Base-by-base conservation (phyloP, 2,113 vertebrate species). In the Cyprinus carpio region DNA sequence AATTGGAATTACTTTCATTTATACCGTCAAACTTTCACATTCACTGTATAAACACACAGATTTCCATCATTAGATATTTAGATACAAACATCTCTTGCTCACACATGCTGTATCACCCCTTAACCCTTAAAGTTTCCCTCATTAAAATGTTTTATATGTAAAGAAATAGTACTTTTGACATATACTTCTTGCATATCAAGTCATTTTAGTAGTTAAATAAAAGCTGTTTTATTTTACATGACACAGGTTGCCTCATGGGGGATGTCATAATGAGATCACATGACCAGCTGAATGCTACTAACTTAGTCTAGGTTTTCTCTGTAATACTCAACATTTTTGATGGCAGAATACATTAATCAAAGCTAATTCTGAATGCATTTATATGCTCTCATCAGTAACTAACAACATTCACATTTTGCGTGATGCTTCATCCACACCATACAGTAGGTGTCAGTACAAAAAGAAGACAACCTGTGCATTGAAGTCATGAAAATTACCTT, bases 1-100 rank as follows among this genome's bases (percentile, higher is more conserved):
- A 81, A 64, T 81, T 85, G 77, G 23, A 77, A 40, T 84, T 85
- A 64, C 62, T 76, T 72, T 78, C 27, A 62, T 85, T 82, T 85
- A 76, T 23, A 81, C 18, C 7, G 16, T 75, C 25, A 75, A 25
- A 75, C n/a, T 75, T 51, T 74, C 2, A 29, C 74, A 5, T 18
- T 51, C 6, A 75, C 46, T 75, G 46, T 18, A 29, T 49, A 49
- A 75, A 75, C 46, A 29, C 74, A 75, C 25, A 60, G 5, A 78
- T 78, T 60, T 58, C 27, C 31, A 10, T 49, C 49, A 31, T 29
- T 31, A 20, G 15, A 76, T 49, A 31, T 77, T 77, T 1, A 20
- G 6, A 74, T 15, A 25, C 12, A 46, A 23, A 51, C 46, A 29
- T 46, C 11, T 74, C 23, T 74, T 2, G 37, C 37, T 74, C 43